Conservation (phyloP, 2,113 vertebrate genomes). For the Picathartes gymnocephalus region DNA sequence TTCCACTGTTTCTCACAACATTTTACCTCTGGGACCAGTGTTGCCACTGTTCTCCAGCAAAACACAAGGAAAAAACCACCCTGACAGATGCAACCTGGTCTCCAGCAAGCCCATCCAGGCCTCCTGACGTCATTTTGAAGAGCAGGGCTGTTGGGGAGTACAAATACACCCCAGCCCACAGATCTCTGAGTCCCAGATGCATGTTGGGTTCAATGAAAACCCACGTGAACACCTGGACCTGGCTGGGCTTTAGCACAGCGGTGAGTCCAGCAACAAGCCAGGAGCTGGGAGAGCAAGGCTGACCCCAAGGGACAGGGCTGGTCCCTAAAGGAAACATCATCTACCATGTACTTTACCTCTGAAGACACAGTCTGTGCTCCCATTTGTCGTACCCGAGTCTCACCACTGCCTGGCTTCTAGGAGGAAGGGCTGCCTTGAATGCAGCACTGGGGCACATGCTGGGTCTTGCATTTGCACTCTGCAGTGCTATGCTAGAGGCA, state of each 20-base stretch:
- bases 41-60: background rate
- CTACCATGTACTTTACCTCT: background rate
- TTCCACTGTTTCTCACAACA: background rate
- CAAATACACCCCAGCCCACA: fast-evolving
- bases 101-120: background rate
- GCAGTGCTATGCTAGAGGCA: background rate
- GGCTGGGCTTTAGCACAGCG: background rate
- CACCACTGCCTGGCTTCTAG: background rate
- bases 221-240: background rate
- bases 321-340: background rate
- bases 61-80: background rate
- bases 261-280: background rate
- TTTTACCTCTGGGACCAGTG: background rate
- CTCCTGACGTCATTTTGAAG: background rate
- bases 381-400: background rate
- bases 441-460: background rate
- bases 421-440: background rate
- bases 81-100: background rate
- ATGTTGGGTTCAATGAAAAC: background rate
- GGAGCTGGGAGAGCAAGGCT: background rate
- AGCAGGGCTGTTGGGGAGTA: background rate
- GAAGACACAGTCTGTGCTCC: background rate
- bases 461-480: background rate
- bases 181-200: background rate
- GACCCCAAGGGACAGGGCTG: background rate